Evolutionary conservation across 2,113 vertebrate genomes (phyloP).

Genomic region (Rhea americana): DNA sequence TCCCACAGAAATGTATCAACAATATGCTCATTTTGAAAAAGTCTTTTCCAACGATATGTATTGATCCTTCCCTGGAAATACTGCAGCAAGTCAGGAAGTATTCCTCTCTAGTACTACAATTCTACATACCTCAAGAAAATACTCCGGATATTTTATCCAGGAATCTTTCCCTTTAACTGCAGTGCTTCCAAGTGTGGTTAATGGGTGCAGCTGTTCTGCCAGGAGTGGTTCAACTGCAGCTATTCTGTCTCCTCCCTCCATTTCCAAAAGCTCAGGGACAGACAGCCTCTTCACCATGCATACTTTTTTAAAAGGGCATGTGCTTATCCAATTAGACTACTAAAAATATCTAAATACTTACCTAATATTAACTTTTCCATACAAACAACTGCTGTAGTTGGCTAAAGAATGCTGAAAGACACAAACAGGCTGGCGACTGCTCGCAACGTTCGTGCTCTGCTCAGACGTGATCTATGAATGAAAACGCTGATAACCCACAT

Average conservation of each 20-base stretch:
- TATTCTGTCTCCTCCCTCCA: neutral
- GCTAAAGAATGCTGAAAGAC: conserved; percentile 16
- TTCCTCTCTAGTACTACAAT: neutral
- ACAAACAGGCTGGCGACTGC: neutral
- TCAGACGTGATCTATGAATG: neutral
- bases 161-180: neutral
- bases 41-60: neutral
- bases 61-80: neutral
- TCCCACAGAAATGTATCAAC: neutral
- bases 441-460: neutral
- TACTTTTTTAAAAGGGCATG: neutral
- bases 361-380: conserved; percentile 13
- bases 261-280: neutral
- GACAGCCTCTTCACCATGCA: conserved; percentile 16
- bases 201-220: conserved; percentile 25
- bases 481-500: neutral
- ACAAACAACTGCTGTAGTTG: neutral
- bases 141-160: neutral
- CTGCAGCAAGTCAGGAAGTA: neutral
- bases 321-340: conserved; percentile 53
- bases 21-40: rapidly evolving
- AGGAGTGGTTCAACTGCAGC: rapidly evolving
- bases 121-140: neutral
- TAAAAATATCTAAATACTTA: conserved; percentile 58
- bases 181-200: neutral